Conservation (phyloP, 2,113 vertebrate genomes). For the Seriola rivoliana region DNA sequence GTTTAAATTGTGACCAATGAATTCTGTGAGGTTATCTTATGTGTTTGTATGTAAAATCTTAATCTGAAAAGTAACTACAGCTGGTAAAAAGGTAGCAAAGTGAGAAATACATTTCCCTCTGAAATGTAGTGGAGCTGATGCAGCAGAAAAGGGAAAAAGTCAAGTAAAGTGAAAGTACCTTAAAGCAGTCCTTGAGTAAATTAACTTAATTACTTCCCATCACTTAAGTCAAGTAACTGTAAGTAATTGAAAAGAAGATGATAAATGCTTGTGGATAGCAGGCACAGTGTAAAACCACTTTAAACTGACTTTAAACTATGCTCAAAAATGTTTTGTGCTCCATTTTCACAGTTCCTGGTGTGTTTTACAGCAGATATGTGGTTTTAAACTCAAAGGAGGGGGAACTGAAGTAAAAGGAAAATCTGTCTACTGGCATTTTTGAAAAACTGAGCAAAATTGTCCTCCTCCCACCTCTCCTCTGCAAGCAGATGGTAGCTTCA, state of each 20-base stretch:
- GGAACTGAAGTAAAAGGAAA: background rate
- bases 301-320: background rate
- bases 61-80: too few relatives aligned
- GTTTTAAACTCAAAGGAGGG: slow-evolving; percentile 5
- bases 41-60: too few relatives aligned
- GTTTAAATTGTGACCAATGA: too few relatives aligned
- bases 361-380: slow-evolving; percentile 4
- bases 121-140: too few relatives aligned
- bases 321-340: background rate
- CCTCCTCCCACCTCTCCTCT: slow-evolving; percentile 18
- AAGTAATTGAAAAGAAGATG: background rate
- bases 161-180: background rate
- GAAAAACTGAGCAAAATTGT: background rate
- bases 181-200: too few relatives aligned
- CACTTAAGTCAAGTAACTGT: background rate
- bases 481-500: slow-evolving; percentile 54
- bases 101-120: too few relatives aligned
- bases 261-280: background rate
- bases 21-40: too few relatives aligned
- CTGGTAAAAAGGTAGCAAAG: too few relatives aligned
- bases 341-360: background rate
- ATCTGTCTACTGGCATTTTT: slow-evolving; percentile 26
- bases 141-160: background rate
- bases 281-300: background rate
- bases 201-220: too few relatives aligned